These are phyloP conservation scores for Anguilla japonica DNA, from an alignment of 2,113 vertebrate genomes.

Conservation along the genomic window DNA sequence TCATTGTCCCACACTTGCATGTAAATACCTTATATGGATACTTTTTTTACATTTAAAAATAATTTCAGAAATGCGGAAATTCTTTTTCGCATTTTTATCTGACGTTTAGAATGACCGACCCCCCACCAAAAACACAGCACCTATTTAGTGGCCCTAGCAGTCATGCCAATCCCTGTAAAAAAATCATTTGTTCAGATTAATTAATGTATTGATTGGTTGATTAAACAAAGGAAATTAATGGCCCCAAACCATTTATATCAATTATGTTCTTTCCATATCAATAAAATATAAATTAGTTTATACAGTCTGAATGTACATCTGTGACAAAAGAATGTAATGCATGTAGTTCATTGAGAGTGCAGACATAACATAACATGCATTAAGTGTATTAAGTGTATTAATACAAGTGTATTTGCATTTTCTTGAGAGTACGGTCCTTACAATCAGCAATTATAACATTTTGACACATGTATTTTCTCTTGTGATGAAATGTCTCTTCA, in stretches of 20 bases:
- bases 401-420: no score
- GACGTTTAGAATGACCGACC: background rate
- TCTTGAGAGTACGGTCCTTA: no score
- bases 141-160: background rate
- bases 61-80: background rate
- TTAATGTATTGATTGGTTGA: background rate
- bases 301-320: no score
- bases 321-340: no score
- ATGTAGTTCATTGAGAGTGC: no score
- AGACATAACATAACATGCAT: no score
- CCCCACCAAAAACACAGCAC: background rate
- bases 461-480: background rate
- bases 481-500: no score
- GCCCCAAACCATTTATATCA: no score
- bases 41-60: background rate
- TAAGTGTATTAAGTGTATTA: no score
- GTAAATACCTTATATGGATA: no score
- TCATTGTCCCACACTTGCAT: background rate
- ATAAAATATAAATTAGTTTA: no score
- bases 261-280: no score
- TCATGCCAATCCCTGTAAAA: background rate
- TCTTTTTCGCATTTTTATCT: background rate
- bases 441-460: background rate
- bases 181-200: background rate
- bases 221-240: background rate